Evolutionary conservation across 2,888 invertebrate species (phyloP).

Genomic region (Drosophila kambysellisi): DNA sequence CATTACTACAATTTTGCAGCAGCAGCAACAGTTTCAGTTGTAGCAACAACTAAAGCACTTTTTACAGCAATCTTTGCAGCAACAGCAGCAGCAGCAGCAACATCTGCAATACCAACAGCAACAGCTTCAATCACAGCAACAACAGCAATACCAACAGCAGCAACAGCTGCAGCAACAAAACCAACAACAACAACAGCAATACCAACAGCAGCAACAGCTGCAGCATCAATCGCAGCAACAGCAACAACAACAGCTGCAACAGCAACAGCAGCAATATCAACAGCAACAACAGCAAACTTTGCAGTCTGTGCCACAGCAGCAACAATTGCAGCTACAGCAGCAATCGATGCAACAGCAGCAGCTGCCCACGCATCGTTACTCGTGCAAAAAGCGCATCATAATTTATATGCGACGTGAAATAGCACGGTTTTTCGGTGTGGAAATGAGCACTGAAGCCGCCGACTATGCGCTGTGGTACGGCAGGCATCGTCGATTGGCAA

Average conservation of each 20-base stretch:
- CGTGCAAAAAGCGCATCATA: conserved; percentile 82
- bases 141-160: conserved; percentile 34
- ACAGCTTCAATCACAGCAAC: conserved; percentile 23
- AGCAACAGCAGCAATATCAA: conserved; percentile 38
- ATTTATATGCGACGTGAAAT: conserved; percentile 83
- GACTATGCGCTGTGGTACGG: conserved; percentile 83
- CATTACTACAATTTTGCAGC: too few relatives aligned
- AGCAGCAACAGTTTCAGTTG: conserved; percentile 40
- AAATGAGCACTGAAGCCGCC: conserved; percentile 80
- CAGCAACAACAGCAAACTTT: conserved; percentile 36
- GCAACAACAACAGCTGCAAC: conserved; percentile 40
- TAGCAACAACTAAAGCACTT: conserved; percentile 29
- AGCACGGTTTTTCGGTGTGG: conserved; percentile 84
- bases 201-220: conserved; percentile 38
- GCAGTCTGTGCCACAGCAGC: conserved; percentile 50
- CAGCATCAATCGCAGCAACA: conserved; percentile 32
- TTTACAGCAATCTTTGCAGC: neutral
- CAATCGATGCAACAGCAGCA: conserved; percentile 16
- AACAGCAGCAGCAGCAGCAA: conserved; percentile 21
- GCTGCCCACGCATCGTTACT: conserved; percentile 58
- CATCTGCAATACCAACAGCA: conserved; percentile 27
- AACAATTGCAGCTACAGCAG: conserved; percentile 41
- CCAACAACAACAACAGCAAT: conserved; percentile 41
- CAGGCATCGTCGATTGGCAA: conserved; percentile 83
- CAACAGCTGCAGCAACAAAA: conserved; percentile 28